phyloP scores from a whole-genome alignment of 2,888 invertebrate species.

The Cryptocheilus praepositus region DNA sequence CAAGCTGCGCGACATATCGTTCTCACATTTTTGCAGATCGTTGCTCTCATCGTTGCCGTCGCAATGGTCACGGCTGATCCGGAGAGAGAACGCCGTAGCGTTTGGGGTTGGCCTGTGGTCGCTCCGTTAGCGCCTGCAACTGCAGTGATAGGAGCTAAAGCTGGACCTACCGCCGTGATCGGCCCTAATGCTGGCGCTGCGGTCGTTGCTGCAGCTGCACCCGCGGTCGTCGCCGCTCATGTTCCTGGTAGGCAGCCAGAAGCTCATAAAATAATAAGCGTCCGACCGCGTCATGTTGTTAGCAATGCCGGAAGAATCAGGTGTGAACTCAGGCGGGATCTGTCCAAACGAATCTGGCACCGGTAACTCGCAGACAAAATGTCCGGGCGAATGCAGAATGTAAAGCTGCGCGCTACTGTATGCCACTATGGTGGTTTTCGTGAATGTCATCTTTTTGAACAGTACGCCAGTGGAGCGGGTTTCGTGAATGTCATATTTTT shows the following conservation, averaged over 20 bases:
- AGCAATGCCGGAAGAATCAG: no score
- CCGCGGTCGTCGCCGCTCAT: slow-evolving; percentile 33
- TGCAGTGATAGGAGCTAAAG: slow-evolving; percentile 10
- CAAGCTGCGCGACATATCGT: neutral
- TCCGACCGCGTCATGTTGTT: neutral
- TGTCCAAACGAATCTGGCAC: no score
- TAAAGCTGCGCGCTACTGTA: no score
- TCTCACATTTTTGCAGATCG: slow-evolving; percentile 21
- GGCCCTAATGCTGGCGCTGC: slow-evolving; percentile 18
- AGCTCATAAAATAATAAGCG: slow-evolving; percentile 19
- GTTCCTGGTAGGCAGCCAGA: slow-evolving; percentile 22
- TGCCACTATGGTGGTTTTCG: no score
- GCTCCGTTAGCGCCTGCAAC: slow-evolving; percentile 31
- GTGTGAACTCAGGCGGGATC: no score
- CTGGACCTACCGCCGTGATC: slow-evolving; percentile 12
- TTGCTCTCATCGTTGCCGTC: slow-evolving; percentile 38
- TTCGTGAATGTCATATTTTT: no score
- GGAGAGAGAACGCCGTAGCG: slow-evolving; percentile 51
- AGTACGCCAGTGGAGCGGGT: no score
- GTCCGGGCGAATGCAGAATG: no score
- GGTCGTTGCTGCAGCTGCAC: slow-evolving; percentile 33
- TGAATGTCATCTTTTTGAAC: no score
- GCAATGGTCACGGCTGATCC: slow-evolving; percentile 41
- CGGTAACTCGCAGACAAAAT: no score
- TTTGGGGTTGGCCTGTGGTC: slow-evolving; percentile 35